Percentiles rank a stretch among this genome's conserved stretches.
These are phyloP conservation scores for honey bee (Apis mellifera) DNA, from an alignment of 1,140 invertebrate species.

Conservation along the genomic window DNA sequence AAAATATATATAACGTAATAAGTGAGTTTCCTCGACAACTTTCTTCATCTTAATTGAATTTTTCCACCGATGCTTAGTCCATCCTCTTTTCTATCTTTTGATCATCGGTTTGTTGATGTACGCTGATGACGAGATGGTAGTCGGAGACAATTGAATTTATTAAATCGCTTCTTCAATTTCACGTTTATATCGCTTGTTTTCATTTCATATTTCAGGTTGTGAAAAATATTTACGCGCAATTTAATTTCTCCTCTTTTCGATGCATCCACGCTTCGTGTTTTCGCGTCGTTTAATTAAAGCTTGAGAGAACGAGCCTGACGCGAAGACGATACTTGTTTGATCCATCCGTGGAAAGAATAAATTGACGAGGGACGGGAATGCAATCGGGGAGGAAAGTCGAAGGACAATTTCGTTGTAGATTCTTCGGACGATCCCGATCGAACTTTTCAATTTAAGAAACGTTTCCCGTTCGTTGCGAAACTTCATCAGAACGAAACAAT, in stretches of 20 bases:
- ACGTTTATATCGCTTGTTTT: no score
- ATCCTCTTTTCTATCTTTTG: background rate
- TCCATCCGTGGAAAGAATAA: no score
- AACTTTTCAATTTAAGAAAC: conserved; percentile 6
- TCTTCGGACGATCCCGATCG: background rate
- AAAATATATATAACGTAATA: background rate
- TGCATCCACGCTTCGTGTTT: no score
- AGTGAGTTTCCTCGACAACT: conserved; percentile 12
- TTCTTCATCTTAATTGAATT: conserved; percentile 18
- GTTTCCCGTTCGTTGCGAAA: background rate
- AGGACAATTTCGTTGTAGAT: background rate
- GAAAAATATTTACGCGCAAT: no score
- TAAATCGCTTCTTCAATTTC: no score
- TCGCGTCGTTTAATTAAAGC: background rate
- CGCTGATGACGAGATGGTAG: no score
- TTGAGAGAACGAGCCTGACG: background rate
- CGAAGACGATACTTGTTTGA: background rate
- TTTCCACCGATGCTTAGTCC: background rate
- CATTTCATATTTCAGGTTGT: no score
- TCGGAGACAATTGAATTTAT: no score
- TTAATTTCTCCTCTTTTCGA: no score
- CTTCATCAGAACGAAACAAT: conserved; percentile 31
- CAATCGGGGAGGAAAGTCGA: background rate
- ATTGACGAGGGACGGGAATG: background rate
- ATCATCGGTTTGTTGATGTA: no score